Conservation (phyloP, 2,888 invertebrate genomes). For the Nephrotoma guestfalica region DNA sequence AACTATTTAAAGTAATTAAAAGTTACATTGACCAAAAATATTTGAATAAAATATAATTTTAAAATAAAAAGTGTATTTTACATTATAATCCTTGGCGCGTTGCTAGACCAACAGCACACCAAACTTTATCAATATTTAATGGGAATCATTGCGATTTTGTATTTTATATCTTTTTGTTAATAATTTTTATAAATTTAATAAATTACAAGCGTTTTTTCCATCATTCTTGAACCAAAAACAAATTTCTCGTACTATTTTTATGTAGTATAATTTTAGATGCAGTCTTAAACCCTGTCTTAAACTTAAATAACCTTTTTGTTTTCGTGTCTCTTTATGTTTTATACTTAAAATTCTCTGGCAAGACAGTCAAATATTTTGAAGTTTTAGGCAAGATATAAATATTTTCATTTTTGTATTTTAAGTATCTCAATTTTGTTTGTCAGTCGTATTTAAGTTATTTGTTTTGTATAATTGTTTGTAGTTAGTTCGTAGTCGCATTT, state of each 20-base stretch:
- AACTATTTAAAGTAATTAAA: not conserved
- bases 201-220: not conserved
- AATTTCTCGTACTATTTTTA: not conserved
- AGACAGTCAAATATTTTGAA: not conserved
- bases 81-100: not conserved
- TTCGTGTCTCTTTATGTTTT: not conserved
- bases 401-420: not conserved
- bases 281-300: not conserved
- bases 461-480: not conserved
- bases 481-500: not conserved
- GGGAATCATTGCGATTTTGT: not conserved
- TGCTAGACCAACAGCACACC: not conserved
- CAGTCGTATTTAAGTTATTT: not conserved
- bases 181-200: not conserved
- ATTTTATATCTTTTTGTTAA: not conserved
- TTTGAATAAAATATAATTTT: not conserved
- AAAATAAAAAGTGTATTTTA: not conserved
- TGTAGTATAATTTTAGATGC: not conserved
- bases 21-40: not conserved
- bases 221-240: not conserved
- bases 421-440: not conserved
- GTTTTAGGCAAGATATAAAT: not conserved
- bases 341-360: not conserved
- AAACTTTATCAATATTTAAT: not conserved
- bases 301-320: not conserved